Conservation (phyloP, 2,888 invertebrate genomes). For the Charanyca ferruginea region DNA sequence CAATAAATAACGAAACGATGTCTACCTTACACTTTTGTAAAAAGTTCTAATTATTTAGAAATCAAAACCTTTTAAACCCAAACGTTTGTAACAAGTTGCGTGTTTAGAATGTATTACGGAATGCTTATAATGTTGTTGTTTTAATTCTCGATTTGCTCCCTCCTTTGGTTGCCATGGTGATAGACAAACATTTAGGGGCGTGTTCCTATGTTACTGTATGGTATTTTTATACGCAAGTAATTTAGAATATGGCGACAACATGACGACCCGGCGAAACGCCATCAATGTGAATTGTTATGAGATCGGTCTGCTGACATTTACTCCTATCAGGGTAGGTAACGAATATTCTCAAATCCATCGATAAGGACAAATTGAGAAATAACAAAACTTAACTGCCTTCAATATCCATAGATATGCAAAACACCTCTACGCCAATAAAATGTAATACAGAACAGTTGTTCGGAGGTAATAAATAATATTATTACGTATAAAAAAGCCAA, state of each 20-base stretch:
- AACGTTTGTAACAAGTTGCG: slow-evolving; percentile 18
- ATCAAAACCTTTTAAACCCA: slow-evolving; percentile 8
- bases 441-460: background rate
- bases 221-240: background rate
- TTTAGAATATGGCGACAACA: background rate
- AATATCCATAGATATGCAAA: too few species aligned
- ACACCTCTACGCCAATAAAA: background rate
- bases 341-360: too few species aligned
- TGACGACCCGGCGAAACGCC: too few species aligned
- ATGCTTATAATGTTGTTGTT: slow-evolving; percentile 34
- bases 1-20: background rate
- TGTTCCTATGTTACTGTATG: slow-evolving; percentile 11
- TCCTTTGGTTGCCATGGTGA: slow-evolving; percentile 29
- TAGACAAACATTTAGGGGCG: slow-evolving; percentile 35
- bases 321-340: too few species aligned
- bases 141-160: slow-evolving; percentile 33
- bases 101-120: slow-evolving; percentile 27
- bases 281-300: too few species aligned
- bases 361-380: too few species aligned
- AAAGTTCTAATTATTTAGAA: slow-evolving; percentile 1
- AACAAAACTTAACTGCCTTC: background rate
- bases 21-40: background rate
- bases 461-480: slow-evolving; percentile 5
- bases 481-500: slow-evolving; percentile 22
- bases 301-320: too few species aligned